phyloP scores from a whole-genome alignment of 2,888 invertebrate species.

The Troides oblongomaculatus region DNA sequence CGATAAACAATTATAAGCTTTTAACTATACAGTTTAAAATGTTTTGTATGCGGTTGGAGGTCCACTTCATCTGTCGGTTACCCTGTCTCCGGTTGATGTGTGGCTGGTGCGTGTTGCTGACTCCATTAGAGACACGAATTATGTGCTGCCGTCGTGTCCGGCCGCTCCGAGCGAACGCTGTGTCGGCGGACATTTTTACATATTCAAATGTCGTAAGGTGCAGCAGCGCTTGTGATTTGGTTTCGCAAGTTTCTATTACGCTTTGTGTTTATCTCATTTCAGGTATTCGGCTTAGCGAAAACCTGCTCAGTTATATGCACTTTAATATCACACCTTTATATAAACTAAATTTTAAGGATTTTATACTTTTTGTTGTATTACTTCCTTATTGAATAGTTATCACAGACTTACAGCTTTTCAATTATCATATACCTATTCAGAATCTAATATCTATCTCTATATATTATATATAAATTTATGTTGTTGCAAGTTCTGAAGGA shows the following conservation, averaged over 20 bases:
- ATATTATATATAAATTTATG: too few relatives aligned
- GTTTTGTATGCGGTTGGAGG: conserved; percentile 30
- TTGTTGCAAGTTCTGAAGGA: too few relatives aligned
- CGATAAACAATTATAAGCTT: conserved; percentile 33
- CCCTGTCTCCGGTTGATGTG: conserved; percentile 65
- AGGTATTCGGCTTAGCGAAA: not conserved
- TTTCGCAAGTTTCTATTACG: conserved; percentile 15
- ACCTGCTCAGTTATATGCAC: too few relatives aligned
- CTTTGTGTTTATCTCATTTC: conserved; percentile 10
- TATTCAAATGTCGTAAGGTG: conserved; percentile 37
- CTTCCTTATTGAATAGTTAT: too few relatives aligned
- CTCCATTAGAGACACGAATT: conserved; percentile 68
- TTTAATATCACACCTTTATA: too few relatives aligned
- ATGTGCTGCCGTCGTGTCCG: conserved; percentile 60
- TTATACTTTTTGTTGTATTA: too few relatives aligned
- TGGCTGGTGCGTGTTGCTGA: conserved; percentile 66
- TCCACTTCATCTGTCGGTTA: conserved; percentile 47
- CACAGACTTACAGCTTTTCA: too few relatives aligned
- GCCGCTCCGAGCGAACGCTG: conserved; percentile 43
- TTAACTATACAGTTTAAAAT: conserved; percentile 43
- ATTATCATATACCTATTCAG: too few relatives aligned
- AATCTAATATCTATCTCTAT: too few relatives aligned
- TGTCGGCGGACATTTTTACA: conserved; percentile 48
- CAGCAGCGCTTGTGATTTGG: conserved; percentile 21
- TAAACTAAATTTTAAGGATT: too few relatives aligned